These are phyloP conservation scores for Gymnothorax javanicus DNA, from an alignment of 2,797 vertebrate genomes.

Conservation along the genomic window DNA sequence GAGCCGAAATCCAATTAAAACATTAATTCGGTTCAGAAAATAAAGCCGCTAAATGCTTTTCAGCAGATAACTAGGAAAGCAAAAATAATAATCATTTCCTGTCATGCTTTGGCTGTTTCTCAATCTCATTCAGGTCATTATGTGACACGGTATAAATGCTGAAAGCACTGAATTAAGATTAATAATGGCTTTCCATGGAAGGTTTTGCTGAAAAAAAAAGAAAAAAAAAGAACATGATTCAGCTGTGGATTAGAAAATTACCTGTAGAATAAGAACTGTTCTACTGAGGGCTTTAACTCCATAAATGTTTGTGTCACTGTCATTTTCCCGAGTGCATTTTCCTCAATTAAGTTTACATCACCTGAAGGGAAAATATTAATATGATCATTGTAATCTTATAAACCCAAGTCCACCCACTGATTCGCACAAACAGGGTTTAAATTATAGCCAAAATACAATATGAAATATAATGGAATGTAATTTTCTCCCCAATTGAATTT, in stretches of 20 bases:
- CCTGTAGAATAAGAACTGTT: background rate
- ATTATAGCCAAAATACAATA: background rate
- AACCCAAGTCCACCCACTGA: background rate
- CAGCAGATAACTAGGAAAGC: background rate
- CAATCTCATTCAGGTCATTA: background rate
- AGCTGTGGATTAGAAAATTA: background rate
- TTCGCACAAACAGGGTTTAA: background rate
- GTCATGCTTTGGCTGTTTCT: constrained; percentile 3
- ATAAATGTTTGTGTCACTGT: background rate
- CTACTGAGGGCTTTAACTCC: background rate
- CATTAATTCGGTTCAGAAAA: background rate
- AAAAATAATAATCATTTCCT: constrained; percentile 7
- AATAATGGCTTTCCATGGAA: constrained; percentile 7
- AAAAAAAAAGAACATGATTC: background rate
- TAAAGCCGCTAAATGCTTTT: background rate
- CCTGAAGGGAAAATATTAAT: background rate
- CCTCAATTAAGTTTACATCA: background rate
- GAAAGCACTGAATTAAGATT: background rate
- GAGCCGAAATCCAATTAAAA: constrained; percentile 4
- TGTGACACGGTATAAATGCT: background rate
- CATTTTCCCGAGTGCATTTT: background rate
- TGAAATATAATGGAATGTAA: background rate
- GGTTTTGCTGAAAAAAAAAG: background rate
- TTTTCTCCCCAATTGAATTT: background rate
- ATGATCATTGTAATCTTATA: background rate